These are phyloP conservation scores for Corbicula japonica DNA, from an alignment of 2,888 invertebrate genomes.

Conservation along the genomic window DNA sequence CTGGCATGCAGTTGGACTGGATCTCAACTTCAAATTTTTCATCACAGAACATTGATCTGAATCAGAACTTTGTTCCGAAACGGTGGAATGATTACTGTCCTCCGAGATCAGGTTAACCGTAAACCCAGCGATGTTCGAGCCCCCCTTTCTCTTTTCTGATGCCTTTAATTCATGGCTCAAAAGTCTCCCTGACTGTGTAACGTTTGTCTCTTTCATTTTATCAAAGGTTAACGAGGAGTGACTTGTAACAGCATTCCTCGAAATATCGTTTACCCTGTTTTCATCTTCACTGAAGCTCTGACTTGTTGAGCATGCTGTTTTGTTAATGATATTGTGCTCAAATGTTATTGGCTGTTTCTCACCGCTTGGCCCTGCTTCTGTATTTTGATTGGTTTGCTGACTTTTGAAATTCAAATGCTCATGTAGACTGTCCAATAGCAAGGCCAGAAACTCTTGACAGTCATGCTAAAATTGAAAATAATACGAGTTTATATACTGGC, in stretches of 20 bases:
- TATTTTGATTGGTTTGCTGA: constrained; percentile 55
- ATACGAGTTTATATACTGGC: no score
- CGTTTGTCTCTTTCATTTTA: constrained; percentile 48
- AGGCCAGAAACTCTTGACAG: constrained; percentile 90
- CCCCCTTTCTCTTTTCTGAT: constrained; percentile 28
- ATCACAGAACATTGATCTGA: constrained; percentile 76
- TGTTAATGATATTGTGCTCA: constrained; percentile 62
- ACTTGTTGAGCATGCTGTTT: constrained; percentile 14
- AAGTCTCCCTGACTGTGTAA: constrained; percentile 1
- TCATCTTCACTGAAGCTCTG: constrained; percentile 10
- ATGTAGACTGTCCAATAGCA: constrained; percentile 89
- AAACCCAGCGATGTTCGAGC: constrained; percentile 30
- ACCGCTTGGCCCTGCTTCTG: constrained; percentile 49
- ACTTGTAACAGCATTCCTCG: constrained; percentile 30
- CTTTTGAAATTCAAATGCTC: constrained; percentile 88
- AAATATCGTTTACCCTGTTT: constrained; percentile 23
- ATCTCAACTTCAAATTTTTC: constrained; percentile 63
- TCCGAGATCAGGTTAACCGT: constrained; percentile 69
- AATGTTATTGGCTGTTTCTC: constrained; percentile 62
- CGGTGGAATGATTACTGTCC: constrained; percentile 82
- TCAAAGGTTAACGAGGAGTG: constrained; percentile 57
- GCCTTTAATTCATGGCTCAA: constrained; percentile 14
- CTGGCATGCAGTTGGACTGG: constrained; percentile 55
- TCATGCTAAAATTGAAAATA: constrained; percentile 88
- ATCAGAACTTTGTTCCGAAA: constrained; percentile 77